Base-by-base conservation (phyloP, 2,113 vertebrate species). In the Nerophis ophidion region DNA sequence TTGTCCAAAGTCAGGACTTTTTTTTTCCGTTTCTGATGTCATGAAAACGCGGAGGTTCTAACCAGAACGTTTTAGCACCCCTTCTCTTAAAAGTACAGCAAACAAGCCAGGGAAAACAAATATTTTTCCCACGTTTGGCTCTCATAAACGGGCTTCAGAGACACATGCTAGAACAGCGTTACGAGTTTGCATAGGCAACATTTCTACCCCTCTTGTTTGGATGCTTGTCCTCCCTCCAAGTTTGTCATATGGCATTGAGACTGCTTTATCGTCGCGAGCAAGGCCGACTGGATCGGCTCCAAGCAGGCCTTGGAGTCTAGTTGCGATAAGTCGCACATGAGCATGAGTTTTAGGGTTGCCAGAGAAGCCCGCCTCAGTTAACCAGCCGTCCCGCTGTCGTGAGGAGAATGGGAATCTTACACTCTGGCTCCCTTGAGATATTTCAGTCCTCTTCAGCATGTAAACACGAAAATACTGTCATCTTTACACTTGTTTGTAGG, bases 351-450 rank as follows among this genome's bases (percentile, higher is more conserved):
- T 48, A 26, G 68, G 34, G 60, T 46, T 56, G 38, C 56, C 35
- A 7, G 13, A 49, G 13, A 56, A 56, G 15, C 44, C n/a, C 34
- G 48, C 33, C 45, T 26, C 19, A 50, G 71, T 38, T 26, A 66
- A 51, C 36, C 55, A 57, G 44, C 40, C 40, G 34, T 17, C n/a
- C 48, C 34, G 52, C 50, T 40, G 48, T 61, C 48, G 61, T 38
- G 50, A 68, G 61, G 71, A 74, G 48, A 63, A 66, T n/a, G 40
- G 40, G 61, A 71, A 77, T 71, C 60, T 65, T 68, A 51, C 56
- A 33, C 63, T 51, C 47, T 38, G 47, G 50, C 58, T 70, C 58
- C 62, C 68, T 61, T 50, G 51, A 26, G 65, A 81, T 81, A 46
- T 66, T 77, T 77, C 36, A 61, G 57, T 68, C 67, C 59, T 70